Evolutionary conservation across 2,888 invertebrate genomes (phyloP).

Genomic region (Meloe dianella): DNA sequence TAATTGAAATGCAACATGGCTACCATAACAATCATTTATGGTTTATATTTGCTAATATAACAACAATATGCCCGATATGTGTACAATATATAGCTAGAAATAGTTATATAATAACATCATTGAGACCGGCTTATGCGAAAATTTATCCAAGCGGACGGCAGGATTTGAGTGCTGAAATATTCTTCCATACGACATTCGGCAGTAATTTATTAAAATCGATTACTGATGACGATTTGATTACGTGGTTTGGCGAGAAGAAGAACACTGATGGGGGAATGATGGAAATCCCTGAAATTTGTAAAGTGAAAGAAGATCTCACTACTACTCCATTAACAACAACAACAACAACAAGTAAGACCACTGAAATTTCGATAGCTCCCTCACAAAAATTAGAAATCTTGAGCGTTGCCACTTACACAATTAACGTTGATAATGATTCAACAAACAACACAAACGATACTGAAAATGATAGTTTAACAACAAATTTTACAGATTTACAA

Average conservation of each 20-base stretch:
- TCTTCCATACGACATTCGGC: slow-evolving; percentile 68
- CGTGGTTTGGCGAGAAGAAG: slow-evolving; percentile 69
- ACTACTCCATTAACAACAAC: slow-evolving; percentile 14
- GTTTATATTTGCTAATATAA: slow-evolving; percentile 70
- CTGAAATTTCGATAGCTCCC: slow-evolving; percentile 24
- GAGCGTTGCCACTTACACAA: slow-evolving; percentile 49
- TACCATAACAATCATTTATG: slow-evolving; percentile 68
- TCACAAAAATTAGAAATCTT: slow-evolving; percentile 41
- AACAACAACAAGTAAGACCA: slow-evolving; percentile 22
- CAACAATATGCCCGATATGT: slow-evolving; percentile 68
- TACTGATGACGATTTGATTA: slow-evolving; percentile 70
- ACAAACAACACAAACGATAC: slow-evolving; percentile 33
- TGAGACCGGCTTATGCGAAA: slow-evolving; percentile 69
- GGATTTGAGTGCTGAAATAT: slow-evolving; percentile 69
- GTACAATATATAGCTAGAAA: slow-evolving; percentile 68
- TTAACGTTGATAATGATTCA: slow-evolving; percentile 47
- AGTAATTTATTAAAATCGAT: slow-evolving; percentile 67
- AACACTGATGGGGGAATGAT: slow-evolving; percentile 17
- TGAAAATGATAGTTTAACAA: background rate
- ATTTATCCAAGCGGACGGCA: slow-evolving; percentile 68
- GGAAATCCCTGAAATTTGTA: slow-evolving; percentile 31
- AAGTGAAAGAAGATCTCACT: slow-evolving; percentile 14
- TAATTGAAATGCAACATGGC: slow-evolving; percentile 67
- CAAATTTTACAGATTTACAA: background rate
- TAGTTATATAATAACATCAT: slow-evolving; percentile 66